phyloP scores from a whole-genome alignment of 1,140 invertebrate genomes.

The Sarcophaga peregrina region DNA sequence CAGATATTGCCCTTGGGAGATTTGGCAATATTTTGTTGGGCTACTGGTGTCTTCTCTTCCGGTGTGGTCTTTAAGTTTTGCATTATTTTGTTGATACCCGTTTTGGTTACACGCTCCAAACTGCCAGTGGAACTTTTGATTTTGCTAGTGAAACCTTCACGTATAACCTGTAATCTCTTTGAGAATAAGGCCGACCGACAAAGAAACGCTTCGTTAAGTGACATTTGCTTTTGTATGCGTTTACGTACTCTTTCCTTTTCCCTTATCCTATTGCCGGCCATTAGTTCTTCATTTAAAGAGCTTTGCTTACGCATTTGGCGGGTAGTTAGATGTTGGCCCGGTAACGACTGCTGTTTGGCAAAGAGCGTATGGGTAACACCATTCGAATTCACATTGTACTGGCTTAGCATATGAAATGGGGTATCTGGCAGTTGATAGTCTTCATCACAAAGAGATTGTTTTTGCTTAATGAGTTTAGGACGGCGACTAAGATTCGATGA shows the following conservation, averaged over 20 bases:
- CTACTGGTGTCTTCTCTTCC: conserved; percentile 1
- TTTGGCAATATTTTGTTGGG: conserved; percentile 5
- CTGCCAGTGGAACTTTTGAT: conserved; percentile 83
- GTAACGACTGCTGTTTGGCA: conserved; percentile 42
- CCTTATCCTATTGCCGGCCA: conserved; percentile 82
- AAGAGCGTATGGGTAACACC: conserved; percentile 57
- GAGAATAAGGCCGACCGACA: conserved; percentile 76
- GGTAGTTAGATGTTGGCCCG: conserved; percentile 22
- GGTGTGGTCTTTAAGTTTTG: conserved; percentile 75
- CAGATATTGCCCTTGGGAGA: conserved; percentile 43
- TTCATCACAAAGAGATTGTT: conserved; percentile 80
- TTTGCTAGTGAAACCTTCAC: conserved; percentile 83
- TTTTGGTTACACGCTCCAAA: conserved; percentile 82
- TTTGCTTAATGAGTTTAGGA: conserved; percentile 82
- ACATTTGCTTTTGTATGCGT: conserved; percentile 89
- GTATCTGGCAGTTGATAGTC: conserved; percentile 62
- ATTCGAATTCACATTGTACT: conserved; percentile 53
- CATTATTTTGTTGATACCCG: conserved; percentile 79
- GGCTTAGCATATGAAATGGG: conserved; percentile 57
- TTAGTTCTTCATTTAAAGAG: conserved; percentile 89
- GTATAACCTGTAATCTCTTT: conserved; percentile 85
- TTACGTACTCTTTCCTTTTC: conserved; percentile 86
- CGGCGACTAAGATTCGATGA: conserved; percentile 52
- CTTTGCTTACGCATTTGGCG: conserved; percentile 77
- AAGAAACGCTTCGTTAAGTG: conserved; percentile 87